Evolutionary conservation across 1,140 invertebrate species (phyloP).

Genomic region (Apocrypta bakeri): DNA sequence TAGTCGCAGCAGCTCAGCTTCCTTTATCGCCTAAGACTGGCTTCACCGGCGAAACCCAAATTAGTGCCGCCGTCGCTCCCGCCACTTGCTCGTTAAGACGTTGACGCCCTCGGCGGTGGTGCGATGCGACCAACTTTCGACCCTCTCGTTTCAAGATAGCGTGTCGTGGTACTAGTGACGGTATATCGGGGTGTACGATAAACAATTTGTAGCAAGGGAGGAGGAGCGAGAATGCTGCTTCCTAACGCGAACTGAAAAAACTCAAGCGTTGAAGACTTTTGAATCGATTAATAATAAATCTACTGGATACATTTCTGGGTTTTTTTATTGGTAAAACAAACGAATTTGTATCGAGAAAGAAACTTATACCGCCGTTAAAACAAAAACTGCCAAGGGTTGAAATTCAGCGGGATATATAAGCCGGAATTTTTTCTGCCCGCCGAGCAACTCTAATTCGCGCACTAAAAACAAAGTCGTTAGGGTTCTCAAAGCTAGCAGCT

Average conservation of each 20-base stretch:
- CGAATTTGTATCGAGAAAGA: no score
- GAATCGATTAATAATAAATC: slow-evolving; percentile 14
- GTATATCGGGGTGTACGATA: neutral
- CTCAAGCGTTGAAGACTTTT: neutral
- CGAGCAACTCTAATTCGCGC: neutral
- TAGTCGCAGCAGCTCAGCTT: slow-evolving; percentile 48
- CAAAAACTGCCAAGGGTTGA: neutral
- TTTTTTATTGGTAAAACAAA: no score
- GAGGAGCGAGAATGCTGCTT: neutral
- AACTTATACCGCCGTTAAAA: no score
- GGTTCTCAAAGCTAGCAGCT: neutral
- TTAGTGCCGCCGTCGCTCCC: slow-evolving; percentile 57
- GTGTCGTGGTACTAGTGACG: neutral
- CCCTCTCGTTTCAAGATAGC: neutral
- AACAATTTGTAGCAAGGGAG: slow-evolving; percentile 12
- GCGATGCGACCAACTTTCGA: slow-evolving; percentile 37
- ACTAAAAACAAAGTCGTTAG: neutral
- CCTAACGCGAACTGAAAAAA: no score
- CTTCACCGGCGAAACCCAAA: slow-evolving; percentile 62
- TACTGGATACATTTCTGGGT: neutral
- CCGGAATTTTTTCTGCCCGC: no score
- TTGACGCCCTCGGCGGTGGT: slow-evolving; percentile 59
- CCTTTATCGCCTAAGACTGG: slow-evolving; percentile 31
- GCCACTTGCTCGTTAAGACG: slow-evolving; percentile 60
- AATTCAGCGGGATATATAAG: neutral